phyloP scores from a whole-genome alignment of 2,888 invertebrate species.

The Chydorus sphaericus region DNA sequence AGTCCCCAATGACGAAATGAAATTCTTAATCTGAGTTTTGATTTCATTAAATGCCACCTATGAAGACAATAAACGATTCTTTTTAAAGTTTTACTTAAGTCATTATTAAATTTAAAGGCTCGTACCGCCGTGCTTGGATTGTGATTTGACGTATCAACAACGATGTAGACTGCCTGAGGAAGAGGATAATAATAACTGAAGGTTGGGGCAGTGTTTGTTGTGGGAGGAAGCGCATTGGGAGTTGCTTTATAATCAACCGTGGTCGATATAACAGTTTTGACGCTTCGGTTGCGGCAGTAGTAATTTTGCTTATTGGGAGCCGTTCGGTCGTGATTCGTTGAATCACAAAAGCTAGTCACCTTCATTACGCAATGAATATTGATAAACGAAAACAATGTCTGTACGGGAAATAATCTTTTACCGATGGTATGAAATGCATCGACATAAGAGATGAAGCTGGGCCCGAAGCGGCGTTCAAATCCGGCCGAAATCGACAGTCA shows the following conservation, averaged over 20 bases:
- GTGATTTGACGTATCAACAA: background rate
- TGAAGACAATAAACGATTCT: too few relatives aligned
- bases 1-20: background rate
- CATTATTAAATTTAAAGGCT: too few relatives aligned
- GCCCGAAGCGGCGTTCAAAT: background rate
- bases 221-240: background rate
- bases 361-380: background rate
- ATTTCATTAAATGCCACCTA: background rate
- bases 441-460: constrained; percentile 1
- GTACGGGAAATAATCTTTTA: background rate
- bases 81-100: too few relatives aligned
- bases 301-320: constrained; percentile 10
- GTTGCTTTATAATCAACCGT: background rate
- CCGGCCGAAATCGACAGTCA: background rate
- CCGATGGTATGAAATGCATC: constrained; percentile 5
- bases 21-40: background rate
- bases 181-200: background rate
- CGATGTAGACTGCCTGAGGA: background rate
- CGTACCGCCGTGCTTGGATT: too few relatives aligned
- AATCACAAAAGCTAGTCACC: constrained; percentile 7
- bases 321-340: background rate
- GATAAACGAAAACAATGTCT: background rate
- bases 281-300: constrained; percentile 7
- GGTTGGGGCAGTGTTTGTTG: background rate
- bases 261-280: background rate